Evolutionary conservation across 2,797 vertebrate species (phyloP), one percentile per base, ranked within the genome.

Genomic region (Pogoniulus pusillus): DNA sequence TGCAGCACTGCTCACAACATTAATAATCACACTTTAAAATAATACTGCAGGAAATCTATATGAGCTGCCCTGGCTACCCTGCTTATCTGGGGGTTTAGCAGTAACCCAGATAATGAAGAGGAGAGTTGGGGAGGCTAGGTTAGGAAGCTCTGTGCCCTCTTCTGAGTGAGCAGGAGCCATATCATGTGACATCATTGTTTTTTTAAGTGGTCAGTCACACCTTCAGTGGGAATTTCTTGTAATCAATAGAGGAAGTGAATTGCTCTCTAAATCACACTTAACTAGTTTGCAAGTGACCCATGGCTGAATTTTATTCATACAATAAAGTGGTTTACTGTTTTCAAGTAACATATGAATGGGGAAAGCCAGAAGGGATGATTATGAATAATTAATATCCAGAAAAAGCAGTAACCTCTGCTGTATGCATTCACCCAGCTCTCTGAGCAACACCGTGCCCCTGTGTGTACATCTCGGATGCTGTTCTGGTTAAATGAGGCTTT

Each of bases 201-300:
- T 64, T 73, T 80, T 16, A 73, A 86, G 54, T 69, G 54, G 86
- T 90, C 92, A 78, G 77, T 90, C 88, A 81, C 53, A 63, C 78
- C 35, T 95, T 87, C 65, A 66, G 0, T 55, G 53, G 60, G 77
- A 77, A 83, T 81, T 90, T 85, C 86, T 75, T 7, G 2, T 72
- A 70, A 95, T 96, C 95, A 76, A 93, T 93, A 83, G 1, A 66
- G 82, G 73, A 81, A 90, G 49, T 3, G 8, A 93, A 93, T 87
- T 89, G 88, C 88, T 73, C 88, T 89, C 70, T 94, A 96, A 96
- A 96, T 94, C 95, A 95, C 84, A n/a, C 43, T 92, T 92, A 92
- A 87, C 75, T 63, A 81, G 81, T 81, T 72, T 87, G 72, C 91
- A 83, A 90, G 76, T 91, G 91, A 95, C 86, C 84, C 55, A 6